phyloP scores from a whole-genome alignment of 2,113 vertebrate genomes.

The Calidris pugnax region DNA sequence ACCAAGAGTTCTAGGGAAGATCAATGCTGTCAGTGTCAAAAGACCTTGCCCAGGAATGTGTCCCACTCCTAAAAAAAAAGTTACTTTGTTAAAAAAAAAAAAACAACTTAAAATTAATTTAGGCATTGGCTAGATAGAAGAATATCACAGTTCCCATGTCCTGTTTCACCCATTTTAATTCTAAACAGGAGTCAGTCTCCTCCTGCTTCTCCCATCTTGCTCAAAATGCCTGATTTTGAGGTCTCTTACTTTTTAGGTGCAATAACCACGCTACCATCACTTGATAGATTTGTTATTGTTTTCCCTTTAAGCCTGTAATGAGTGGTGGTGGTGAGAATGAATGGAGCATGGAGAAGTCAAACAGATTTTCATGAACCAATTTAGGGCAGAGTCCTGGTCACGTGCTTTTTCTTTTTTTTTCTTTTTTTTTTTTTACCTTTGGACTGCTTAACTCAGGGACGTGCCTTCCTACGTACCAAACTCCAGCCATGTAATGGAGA shows the following conservation, averaged over 20 bases:
- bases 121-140: background rate
- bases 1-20: background rate
- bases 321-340: background rate
- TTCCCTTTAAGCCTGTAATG: constrained; percentile 6
- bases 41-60: background rate
- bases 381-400: constrained; percentile 38
- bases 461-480: background rate
- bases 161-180: background rate
- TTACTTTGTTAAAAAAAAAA: background rate
- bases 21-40: background rate
- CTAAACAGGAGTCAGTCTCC: background rate
- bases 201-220: background rate
- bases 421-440: constrained; percentile 27
- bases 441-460: constrained; percentile 8
- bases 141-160: background rate
- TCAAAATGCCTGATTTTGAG: background rate
- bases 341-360: constrained; percentile 44
- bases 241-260: background rate
- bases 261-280: background rate
- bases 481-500: background rate
- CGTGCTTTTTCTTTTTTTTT: background rate
- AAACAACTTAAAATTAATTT: background rate
- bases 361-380: background rate
- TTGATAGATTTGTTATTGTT: background rate
- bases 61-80: background rate